These are phyloP conservation scores for Congeria kusceri DNA, from an alignment of 2,888 invertebrate genomes.

Conservation along the genomic window DNA sequence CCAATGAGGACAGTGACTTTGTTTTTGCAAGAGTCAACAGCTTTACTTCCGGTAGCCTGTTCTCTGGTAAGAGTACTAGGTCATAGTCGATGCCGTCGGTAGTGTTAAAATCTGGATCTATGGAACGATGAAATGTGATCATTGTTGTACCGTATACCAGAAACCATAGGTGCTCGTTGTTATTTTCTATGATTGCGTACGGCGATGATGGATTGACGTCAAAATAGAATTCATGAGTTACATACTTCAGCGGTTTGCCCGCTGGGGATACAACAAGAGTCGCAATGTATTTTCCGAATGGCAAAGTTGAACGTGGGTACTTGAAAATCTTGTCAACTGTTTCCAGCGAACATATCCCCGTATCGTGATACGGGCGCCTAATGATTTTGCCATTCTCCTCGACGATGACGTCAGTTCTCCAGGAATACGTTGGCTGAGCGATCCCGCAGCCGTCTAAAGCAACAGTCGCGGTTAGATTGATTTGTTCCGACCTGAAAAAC, in stretches of 20 bases:
- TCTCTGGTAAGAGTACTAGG: slow-evolving; percentile 78
- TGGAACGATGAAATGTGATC: slow-evolving; percentile 72
- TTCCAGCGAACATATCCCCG: slow-evolving; percentile 68
- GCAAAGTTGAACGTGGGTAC: slow-evolving; percentile 68
- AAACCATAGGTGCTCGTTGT: slow-evolving; percentile 71
- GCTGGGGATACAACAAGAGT: slow-evolving; percentile 75
- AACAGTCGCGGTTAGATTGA: slow-evolving; percentile 68
- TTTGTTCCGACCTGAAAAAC: slow-evolving; percentile 71
- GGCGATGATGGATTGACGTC: slow-evolving; percentile 74
- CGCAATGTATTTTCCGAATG: slow-evolving; percentile 77
- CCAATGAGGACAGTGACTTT: slow-evolving; percentile 54
- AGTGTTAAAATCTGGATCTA: slow-evolving; percentile 78
- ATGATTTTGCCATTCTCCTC: slow-evolving; percentile 62
- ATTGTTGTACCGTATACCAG: slow-evolving; percentile 75
- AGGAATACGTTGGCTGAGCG: slow-evolving; percentile 69
- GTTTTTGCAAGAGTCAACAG: slow-evolving; percentile 42
- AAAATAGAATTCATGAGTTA: slow-evolving; percentile 65
- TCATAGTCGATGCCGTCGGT: slow-evolving; percentile 75
- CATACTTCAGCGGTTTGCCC: slow-evolving; percentile 61
- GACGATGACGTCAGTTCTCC: slow-evolving; percentile 69
- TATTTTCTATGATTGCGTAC: slow-evolving; percentile 71
- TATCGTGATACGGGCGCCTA: slow-evolving; percentile 67
- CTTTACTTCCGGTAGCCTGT: slow-evolving; percentile 44
- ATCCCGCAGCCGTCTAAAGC: slow-evolving; percentile 54
- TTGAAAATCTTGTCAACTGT: slow-evolving; percentile 60